Evolutionary conservation across 2,888 invertebrate species (phyloP).

Genomic region (Cheilosia vulpina): DNA sequence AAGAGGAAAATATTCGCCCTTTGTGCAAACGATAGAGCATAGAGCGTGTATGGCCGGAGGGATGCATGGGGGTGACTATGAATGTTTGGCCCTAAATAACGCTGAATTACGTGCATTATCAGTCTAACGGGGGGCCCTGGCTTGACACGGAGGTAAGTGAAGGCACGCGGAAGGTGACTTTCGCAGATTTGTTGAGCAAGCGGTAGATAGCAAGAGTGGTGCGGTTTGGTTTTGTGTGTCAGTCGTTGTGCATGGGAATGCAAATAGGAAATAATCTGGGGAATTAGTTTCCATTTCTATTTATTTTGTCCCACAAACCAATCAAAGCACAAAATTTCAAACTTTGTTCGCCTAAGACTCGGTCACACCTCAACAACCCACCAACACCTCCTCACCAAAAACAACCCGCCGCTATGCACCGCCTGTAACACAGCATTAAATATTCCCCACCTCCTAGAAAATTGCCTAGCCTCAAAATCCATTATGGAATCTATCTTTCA

Average conservation of each 20-base stretch:
- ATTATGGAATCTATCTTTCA: no score
- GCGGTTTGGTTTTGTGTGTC: conserved; percentile 39
- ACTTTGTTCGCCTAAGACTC: no score
- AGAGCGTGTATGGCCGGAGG: conserved; percentile 20
- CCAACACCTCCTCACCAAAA: no score
- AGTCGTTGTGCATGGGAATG: conserved; percentile 22
- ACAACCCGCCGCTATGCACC: no score
- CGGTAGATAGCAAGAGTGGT: conserved; percentile 5
- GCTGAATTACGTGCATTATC: conserved; percentile 67
- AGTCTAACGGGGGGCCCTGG: not conserved
- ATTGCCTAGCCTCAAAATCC: no score
- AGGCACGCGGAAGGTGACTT: conserved; percentile 63
- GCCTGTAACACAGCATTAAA: no score
- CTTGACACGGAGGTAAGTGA: conserved; percentile 47
- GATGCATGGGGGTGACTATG: conserved; percentile 46
- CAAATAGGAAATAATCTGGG: conserved; percentile 51
- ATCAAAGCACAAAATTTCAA: no score
- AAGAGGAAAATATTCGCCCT: conserved; percentile 6
- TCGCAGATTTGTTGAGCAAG: conserved; percentile 57
- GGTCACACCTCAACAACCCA: no score
- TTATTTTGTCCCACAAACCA: no score
- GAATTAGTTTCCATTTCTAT: conserved; percentile 36
- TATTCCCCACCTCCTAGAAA: no score
- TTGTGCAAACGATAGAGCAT: conserved; percentile 20
- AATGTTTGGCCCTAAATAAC: conserved; percentile 66